phyloP scores from a whole-genome alignment of 2,113 vertebrate genomes.

The Micromys minutus region DNA sequence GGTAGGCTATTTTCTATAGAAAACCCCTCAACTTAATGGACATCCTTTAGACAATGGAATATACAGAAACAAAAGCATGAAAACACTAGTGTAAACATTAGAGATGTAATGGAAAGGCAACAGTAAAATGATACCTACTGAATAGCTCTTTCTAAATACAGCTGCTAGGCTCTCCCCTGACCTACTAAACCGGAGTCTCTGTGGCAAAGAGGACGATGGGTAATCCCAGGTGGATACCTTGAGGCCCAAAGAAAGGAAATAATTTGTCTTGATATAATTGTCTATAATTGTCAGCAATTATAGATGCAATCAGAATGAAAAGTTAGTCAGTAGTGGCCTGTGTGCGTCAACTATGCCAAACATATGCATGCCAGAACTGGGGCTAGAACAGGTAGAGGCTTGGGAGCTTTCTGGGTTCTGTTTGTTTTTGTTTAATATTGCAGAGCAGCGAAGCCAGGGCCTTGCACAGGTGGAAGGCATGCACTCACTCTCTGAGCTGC shows the following conservation, averaged over 20 bases:
- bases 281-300: constrained; percentile 31
- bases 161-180: neutral
- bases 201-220: neutral
- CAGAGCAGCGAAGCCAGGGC: neutral
- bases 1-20: neutral
- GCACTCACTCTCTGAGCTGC: no score
- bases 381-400: neutral
- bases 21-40: neutral
- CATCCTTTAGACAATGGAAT: neutral
- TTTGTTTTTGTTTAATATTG: neutral
- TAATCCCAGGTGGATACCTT: neutral
- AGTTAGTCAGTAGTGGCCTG: neutral
- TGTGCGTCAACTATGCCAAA: neutral
- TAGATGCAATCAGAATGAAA: constrained; percentile 2
- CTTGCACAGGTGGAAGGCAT: neutral
- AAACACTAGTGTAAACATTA: neutral
- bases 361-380: neutral
- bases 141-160: constrained; percentile 18
- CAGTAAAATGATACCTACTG: neutral
- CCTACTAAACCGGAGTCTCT: constrained; percentile 25
- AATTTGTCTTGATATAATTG: neutral
- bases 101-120: neutral
- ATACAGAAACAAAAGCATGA: neutral
- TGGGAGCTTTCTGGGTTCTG: neutral
- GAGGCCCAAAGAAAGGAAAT: neutral